Evolutionary conservation across 2,888 invertebrate species (phyloP).

Genomic region (Cylloceria caligata): DNA sequence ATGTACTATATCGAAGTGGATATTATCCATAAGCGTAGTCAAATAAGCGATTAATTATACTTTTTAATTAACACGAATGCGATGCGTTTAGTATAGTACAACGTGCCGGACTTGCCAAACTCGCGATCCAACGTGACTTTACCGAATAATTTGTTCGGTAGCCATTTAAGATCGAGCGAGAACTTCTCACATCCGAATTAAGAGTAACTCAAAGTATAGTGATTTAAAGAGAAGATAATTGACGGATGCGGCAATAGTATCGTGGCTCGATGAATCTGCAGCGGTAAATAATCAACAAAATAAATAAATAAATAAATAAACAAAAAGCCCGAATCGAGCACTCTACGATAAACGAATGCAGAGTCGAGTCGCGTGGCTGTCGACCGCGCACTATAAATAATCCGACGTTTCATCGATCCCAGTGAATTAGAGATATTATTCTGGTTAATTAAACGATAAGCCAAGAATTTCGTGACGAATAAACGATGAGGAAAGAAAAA

Average conservation of each 20-base stretch:
- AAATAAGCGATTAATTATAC: conserved; percentile 60
- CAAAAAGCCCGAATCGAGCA: conserved; percentile 36
- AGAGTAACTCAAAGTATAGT: conserved; percentile 62
- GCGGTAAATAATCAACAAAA: conserved; percentile 55
- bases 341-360: conserved; percentile 1
- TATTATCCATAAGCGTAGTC: conserved; percentile 62
- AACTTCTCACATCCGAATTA: conserved; percentile 84
- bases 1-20: conserved; percentile 76
- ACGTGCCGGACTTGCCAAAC: conserved; percentile 84
- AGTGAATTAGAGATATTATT: conserved; percentile 67
- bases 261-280: conserved; percentile 44
- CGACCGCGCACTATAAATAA: conserved; percentile 72
- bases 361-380: conserved; percentile 41
- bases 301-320: conserved; percentile 63
- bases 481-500: conserved; percentile 54
- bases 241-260: conserved; percentile 38
- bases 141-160: conserved; percentile 42
- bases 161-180: conserved; percentile 70
- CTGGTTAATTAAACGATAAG: conserved; percentile 58
- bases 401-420: conserved; percentile 64
- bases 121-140: conserved; percentile 72
- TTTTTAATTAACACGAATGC: conserved; percentile 64
- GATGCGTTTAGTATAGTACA: conserved; percentile 77
- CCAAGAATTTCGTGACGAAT: conserved; percentile 51
- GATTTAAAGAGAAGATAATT: conserved; percentile 42